Evolutionary conservation across 2,888 invertebrate species (phyloP).

Genomic region (Drosophila prostipennis): DNA sequence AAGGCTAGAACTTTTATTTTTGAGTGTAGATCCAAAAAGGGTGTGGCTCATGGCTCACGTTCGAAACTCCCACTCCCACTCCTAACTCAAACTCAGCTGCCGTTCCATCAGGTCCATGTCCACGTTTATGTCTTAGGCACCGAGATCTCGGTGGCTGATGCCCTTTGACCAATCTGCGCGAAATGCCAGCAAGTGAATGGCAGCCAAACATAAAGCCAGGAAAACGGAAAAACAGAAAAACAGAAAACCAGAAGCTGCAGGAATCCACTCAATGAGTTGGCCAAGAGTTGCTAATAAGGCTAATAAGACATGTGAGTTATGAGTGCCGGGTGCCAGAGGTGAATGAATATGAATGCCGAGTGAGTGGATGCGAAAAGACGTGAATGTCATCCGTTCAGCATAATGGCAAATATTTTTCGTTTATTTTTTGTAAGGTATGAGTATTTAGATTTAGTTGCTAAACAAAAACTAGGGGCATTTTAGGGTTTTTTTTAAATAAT

Average conservation of each 20-base stretch:
- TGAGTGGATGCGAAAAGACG: slow-evolving; percentile 1
- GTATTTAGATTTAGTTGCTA: too few relatives aligned
- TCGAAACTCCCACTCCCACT: background rate
- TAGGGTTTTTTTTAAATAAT: too few relatives aligned
- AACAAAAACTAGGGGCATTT: too few relatives aligned
- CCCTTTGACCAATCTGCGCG: slow-evolving; percentile 32
- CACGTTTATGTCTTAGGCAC: slow-evolving; percentile 17
- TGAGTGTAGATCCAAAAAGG: background rate
- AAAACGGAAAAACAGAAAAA: background rate
- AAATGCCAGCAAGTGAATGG: slow-evolving; percentile 43
- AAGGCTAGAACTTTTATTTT: background rate
- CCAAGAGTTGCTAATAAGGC: slow-evolving; percentile 10
- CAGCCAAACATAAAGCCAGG: slow-evolving; percentile 2
- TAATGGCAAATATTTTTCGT: background rate
- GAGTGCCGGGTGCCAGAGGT: slow-evolving; percentile 7
- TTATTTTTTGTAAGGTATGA: too few relatives aligned
- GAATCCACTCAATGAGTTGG: slow-evolving; percentile 11
- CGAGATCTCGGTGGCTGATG: slow-evolving; percentile 23
- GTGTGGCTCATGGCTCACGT: slow-evolving; percentile 20
- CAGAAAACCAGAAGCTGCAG: slow-evolving; percentile 16
- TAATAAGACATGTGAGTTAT: slow-evolving; percentile 15
- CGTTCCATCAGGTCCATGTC: slow-evolving; percentile 7
- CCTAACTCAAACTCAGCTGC: background rate
- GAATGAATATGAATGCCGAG: slow-evolving; percentile 9
- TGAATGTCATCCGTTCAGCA: background rate